A percentile compares a stretch with the other conserved stretches of the same genome.
phyloP scores from a whole-genome alignment of 1,140 invertebrate genomes.

The Leptinotarsa texana region DNA sequence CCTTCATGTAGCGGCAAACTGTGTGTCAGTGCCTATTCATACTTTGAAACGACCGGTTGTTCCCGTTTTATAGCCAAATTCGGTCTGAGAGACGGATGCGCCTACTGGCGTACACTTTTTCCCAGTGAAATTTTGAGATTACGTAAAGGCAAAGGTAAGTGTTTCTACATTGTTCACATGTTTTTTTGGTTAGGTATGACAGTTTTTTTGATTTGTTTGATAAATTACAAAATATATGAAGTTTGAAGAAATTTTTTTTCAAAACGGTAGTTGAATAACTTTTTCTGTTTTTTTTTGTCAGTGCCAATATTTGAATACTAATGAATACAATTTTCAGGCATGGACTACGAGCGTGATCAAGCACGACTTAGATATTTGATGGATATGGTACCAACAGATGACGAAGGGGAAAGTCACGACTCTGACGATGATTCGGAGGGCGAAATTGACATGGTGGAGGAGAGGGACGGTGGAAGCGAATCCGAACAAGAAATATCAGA shows the following conservation, averaged over 20 bases:
- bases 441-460: neutral
- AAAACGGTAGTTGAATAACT: constrained; percentile 12
- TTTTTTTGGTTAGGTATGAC: constrained; percentile 2
- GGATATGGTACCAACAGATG: constrained; percentile 11
- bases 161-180: constrained; percentile 8
- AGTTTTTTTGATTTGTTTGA: no score
- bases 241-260: no score
- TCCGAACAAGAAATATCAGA: constrained; percentile 19
- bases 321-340: constrained; percentile 21
- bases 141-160: constrained; percentile 8
- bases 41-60: neutral
- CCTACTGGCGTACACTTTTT: constrained; percentile 2
- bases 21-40: neutral
- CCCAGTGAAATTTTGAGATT: neutral
- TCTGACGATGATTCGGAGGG: neutral
- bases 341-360: constrained; percentile 18
- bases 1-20: neutral
- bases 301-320: constrained; percentile 15
- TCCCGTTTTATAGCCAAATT: constrained; percentile 8
- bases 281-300: neutral
- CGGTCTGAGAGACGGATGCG: constrained; percentile 7
- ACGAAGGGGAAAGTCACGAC: neutral
- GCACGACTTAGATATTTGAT: constrained; percentile 13
- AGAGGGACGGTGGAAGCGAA: constrained; percentile 23
- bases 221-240: no score